phyloP scores from a whole-genome alignment of 2,113 vertebrate genomes.

The Scytalopus superciliaris region DNA sequence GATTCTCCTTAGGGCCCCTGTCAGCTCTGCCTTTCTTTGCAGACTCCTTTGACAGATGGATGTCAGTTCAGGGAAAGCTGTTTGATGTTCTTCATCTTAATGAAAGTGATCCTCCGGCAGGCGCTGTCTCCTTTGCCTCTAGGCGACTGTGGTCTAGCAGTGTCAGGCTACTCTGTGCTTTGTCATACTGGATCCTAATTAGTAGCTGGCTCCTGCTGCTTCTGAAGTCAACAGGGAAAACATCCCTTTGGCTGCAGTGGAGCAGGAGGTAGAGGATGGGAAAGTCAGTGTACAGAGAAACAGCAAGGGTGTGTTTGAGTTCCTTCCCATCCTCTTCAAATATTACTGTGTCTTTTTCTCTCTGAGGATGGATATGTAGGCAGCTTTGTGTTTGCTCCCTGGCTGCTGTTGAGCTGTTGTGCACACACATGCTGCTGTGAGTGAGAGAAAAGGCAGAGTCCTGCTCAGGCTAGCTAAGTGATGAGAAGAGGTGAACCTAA shows the following conservation, averaged over 20 bases:
- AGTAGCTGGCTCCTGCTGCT: conserved; percentile 28
- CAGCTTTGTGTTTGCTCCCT: neutral
- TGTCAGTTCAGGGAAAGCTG: conserved; percentile 44
- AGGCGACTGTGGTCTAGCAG: conserved; percentile 11
- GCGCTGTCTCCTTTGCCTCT: conserved; percentile 32
- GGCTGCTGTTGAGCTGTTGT: neutral
- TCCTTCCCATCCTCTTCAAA: neutral
- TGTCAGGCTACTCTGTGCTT: conserved; percentile 38
- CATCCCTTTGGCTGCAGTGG: conserved; percentile 4
- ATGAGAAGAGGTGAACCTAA: neutral
- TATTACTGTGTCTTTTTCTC: neutral
- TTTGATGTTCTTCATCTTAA: conserved; percentile 60
- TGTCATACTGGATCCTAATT: conserved; percentile 63
- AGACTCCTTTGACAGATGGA: conserved; percentile 56
- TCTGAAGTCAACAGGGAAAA: conserved; percentile 38
- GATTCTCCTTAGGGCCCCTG: conserved; percentile 50
- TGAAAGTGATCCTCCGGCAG: conserved; percentile 45
- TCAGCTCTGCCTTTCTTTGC: conserved; percentile 59
- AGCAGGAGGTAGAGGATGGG: neutral
- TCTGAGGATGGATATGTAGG: neutral
- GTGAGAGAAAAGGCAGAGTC: neutral
- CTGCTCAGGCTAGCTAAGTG: neutral
- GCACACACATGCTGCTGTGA: neutral
- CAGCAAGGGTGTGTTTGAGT: neutral
- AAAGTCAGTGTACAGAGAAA: neutral